Percentiles rank a stretch among this genome's conserved stretches.
phyloP scores from a whole-genome alignment of 2,113 vertebrate species.

The Pipa parva region DNA sequence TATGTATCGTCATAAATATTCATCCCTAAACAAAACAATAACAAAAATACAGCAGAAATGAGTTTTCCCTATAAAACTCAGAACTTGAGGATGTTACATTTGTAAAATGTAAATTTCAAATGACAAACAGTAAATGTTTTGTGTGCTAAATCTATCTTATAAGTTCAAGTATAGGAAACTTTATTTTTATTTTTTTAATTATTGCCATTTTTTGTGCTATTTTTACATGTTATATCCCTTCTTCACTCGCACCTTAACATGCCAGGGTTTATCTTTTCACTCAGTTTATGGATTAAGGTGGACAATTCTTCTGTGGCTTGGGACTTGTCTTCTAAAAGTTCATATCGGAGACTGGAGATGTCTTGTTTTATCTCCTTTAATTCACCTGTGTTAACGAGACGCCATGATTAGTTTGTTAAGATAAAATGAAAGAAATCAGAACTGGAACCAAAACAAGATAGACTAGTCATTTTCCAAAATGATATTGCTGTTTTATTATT shows the following conservation, averaged over 20 bases:
- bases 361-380: slow-evolving; percentile 89
- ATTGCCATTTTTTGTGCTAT: slow-evolving; percentile 72
- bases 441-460: too few relatives aligned
- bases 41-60: not conserved
- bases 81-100: not conserved
- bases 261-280: slow-evolving; percentile 71
- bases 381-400: slow-evolving; percentile 68
- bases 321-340: slow-evolving; percentile 83
- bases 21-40: not conserved
- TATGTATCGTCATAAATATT: not conserved
- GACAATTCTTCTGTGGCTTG: slow-evolving; percentile 82
- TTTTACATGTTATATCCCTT: slow-evolving; percentile 44
- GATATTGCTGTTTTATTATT: too few relatives aligned
- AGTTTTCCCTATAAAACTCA: not conserved
- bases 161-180: slow-evolving; percentile 33
- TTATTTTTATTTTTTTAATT: slow-evolving; percentile 51
- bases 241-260: slow-evolving; percentile 65
- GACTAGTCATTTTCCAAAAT: too few relatives aligned
- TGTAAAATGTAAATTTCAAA: not conserved
- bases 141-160: slow-evolving; percentile 33
- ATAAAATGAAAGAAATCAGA: too few relatives aligned
- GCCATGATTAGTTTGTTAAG: too few relatives aligned
- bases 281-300: slow-evolving; percentile 79
- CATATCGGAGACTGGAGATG: slow-evolving; percentile 85
- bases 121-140: not conserved